Base-by-base conservation (phyloP, 2,113 vertebrate species). In the Lathamus discolor region DNA sequence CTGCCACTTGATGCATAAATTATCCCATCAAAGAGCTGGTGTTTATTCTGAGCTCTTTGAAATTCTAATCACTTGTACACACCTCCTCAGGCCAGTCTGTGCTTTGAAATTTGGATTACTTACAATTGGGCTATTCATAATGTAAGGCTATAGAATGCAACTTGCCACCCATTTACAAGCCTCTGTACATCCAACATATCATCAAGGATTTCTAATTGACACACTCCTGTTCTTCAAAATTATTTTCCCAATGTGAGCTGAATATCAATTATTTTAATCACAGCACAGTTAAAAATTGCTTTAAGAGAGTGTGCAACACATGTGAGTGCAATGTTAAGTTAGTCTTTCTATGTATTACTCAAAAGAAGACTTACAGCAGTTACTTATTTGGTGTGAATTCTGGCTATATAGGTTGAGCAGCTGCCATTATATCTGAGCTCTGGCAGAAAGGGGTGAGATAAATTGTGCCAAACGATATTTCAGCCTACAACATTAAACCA, bases 51-150 rank as follows among this genome's bases (percentile, higher is more conserved):
- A 95, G 96, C 97, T 98, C 96, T 98, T 98, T 98, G 97, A 98
- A 98, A 98, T 98, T 98, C 98, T 97, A 98, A 98, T 98, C 98
- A 98, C 97, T 98, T 97, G 90, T 98, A 94, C 86, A 97, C 93
- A 98, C 97, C 98, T 98, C 98, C 97, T 93, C 92, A 93, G 96
- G 96, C 97, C 97, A 98, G 95, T 93, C 74, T 93, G 96, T 96
- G 95, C 97, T 97, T 97, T 97, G 91, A 96, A 98, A 98, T 98
- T 86, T 97, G 97, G 97, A 97, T 97, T 97, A 85, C 97, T 97
- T 96, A 98, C 97, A 98, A 98, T 98, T 89, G 96, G 73, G 88
- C 97, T 96, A 98, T 98, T 98, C 98, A 98, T 96, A 95, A 96
- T 7, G 24, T 83, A 89, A 84, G 79, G 92, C 96, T 96, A 96